A percentile compares a stretch with the other conserved stretches of the same genome.
Evolutionary conservation across 1,140 invertebrate species (phyloP).

Genomic region (Heliconius nattereri): DNA sequence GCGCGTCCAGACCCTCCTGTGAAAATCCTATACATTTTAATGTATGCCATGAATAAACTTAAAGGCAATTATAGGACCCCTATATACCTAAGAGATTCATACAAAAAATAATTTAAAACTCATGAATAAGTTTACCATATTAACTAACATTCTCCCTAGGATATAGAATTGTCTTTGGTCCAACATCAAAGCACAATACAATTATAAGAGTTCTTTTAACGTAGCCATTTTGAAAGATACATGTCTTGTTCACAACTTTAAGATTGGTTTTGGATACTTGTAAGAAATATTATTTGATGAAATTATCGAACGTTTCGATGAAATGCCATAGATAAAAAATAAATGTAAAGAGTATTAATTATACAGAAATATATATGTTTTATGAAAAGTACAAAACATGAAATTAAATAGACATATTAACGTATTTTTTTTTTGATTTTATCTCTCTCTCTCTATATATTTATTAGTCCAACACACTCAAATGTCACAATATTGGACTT

Average conservation of each 20-base stretch:
- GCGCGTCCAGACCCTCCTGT: slow-evolving; percentile 91
- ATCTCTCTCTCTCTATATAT: too few relatives aligned
- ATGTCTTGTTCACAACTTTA: neutral
- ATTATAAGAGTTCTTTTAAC: neutral
- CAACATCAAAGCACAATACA: slow-evolving; percentile 10
- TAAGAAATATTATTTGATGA: neutral
- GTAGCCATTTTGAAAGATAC: neutral
- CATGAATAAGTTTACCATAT: slow-evolving; percentile 11
- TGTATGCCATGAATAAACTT: slow-evolving; percentile 33
- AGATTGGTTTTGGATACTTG: neutral
- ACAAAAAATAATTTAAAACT: slow-evolving; percentile 5
- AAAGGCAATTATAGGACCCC: slow-evolving; percentile 11
- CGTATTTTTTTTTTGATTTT: too few relatives aligned
- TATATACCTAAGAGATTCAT: slow-evolving; percentile 18
- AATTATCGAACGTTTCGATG: neutral
- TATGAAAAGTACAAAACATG: neutral
- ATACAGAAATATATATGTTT: too few relatives aligned
- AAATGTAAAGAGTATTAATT: too few relatives aligned
- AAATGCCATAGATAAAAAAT: neutral
- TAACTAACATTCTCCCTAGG: neutral
- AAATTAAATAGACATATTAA: neutral
- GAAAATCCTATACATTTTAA: slow-evolving; percentile 43
- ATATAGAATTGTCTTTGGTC: slow-evolving; percentile 7
- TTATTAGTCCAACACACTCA: neutral
- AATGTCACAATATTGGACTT: neutral